Evolutionary conservation across 2,113 vertebrate species (phyloP).

Genomic region (Nibea coibor): DNA sequence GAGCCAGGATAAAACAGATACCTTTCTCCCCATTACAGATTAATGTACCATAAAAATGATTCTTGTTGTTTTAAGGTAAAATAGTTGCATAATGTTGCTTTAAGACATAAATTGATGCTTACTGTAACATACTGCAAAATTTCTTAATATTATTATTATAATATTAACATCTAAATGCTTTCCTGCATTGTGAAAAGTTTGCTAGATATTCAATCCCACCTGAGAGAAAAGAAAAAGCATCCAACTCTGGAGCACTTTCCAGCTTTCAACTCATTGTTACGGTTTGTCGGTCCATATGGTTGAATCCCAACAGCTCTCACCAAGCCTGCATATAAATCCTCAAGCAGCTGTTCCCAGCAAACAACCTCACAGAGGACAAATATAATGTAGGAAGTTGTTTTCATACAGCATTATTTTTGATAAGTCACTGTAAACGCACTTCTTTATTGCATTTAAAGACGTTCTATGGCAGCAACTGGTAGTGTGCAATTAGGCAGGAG

Average conservation of each 20-base stretch:
- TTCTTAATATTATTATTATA: not conserved
- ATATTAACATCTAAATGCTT: not conserved
- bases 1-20: no score
- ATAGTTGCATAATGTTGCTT: no score
- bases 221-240: not conserved
- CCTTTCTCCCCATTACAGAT: no score
- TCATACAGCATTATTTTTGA: slow-evolving; percentile 36
- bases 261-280: slow-evolving; percentile 42
- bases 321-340: slow-evolving; percentile 25
- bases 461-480: not conserved
- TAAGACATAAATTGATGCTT: not conserved
- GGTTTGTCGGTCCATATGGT: slow-evolving; percentile 44
- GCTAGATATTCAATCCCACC: slow-evolving; percentile 5
- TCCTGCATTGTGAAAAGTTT: slow-evolving; percentile 19
- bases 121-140: not conserved
- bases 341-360: slow-evolving; percentile 43
- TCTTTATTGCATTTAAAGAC: slow-evolving; percentile 26
- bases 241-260: slow-evolving; percentile 10
- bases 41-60: no score
- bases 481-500: slow-evolving; percentile 7
- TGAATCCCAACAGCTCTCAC: slow-evolving; percentile 35
- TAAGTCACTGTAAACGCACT: slow-evolving; percentile 12
- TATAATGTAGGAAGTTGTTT: slow-evolving; percentile 14
- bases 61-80: no score
- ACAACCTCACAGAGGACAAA: slow-evolving; percentile 8